Percentiles rank a stretch among this genome's conserved stretches.
Evolutionary conservation across 2,113 vertebrate species (phyloP).

Genomic region (Lagenorhynchus albirostris): DNA sequence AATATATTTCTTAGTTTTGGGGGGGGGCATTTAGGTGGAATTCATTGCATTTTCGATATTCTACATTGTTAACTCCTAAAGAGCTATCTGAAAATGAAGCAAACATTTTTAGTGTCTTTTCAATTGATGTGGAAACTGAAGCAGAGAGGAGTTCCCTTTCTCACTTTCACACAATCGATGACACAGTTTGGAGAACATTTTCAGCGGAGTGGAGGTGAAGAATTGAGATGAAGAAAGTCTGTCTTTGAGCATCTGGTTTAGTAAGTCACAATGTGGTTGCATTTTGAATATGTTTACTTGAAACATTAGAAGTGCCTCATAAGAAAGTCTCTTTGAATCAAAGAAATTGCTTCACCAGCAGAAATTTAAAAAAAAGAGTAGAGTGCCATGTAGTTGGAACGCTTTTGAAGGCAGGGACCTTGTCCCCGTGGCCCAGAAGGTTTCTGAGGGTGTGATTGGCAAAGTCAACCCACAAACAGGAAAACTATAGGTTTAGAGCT

Average conservation of each 20-base stretch:
- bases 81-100: background rate
- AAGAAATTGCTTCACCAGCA: background rate
- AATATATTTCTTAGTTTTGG: background rate
- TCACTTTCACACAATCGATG: background rate
- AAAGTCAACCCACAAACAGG: background rate
- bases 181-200: background rate
- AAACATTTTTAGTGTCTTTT: background rate
- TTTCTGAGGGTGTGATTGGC: background rate
- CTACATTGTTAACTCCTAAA: background rate
- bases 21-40: background rate
- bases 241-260: background rate
- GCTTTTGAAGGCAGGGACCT: background rate
- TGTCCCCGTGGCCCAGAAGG: background rate
- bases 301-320: background rate
- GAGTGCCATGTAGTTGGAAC: background rate
- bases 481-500: background rate
- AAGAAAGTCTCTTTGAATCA: background rate
- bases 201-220: background rate
- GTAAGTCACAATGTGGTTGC: background rate
- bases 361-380: background rate
- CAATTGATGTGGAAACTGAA: background rate
- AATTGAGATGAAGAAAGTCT: background rate
- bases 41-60: background rate
- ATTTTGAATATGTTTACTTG: conserved; percentile 1
- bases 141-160: background rate